Evolutionary conservation across 2,888 invertebrate genomes (phyloP), one percentile per base, ranked within the genome.

Genomic region (Callyntrura guangdongensis): DNA sequence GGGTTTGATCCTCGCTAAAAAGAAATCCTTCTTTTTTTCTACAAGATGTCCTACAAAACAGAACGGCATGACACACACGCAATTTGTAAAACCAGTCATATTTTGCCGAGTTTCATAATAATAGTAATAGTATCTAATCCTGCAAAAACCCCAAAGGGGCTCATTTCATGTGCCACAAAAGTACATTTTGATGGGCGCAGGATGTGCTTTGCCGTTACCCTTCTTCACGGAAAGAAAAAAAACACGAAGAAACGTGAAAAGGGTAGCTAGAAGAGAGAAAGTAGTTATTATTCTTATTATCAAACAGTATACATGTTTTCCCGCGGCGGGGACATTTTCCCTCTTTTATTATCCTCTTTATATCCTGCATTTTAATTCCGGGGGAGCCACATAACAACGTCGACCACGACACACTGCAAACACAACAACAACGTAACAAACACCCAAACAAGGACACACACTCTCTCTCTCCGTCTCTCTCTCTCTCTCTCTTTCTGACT

Each of bases 121-220:
- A 36, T 36, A 36, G 6, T 6, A 36, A 36, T 36, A 36, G 6
- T n/a, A n/a, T n/a, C n/a, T 36, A 36, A 36, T 36, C 36, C 36
- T 36, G 3, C 36, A 36, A 36, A 36, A 36, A 36, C 11, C 20
- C 22, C 22, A 9, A 11, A 25, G 11, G 25, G 64, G 20, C 8
- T 69, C 69, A 69, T 69, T 36, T 69, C 14, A 45, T 36, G 36
- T 36, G 69, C 69, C 27, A 69, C 69, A 69, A 69, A 69, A 69
- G 69, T 69, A 69, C 14, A 45, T 11, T 20, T 53, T 53, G 53
- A 53, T 53, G n/a, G 1, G 53, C 53, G 36, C 36, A 1, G 53
- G 53, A 53, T 53, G n/a, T 14, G 53, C 53, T 2, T 6, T 9
- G 53, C 53, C 53, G 8, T 53, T n/a, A 53, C 1, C 53, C 53